Base-by-base conservation (phyloP, 2,888 invertebrate genomes). In the Idaea aversata region DNA sequence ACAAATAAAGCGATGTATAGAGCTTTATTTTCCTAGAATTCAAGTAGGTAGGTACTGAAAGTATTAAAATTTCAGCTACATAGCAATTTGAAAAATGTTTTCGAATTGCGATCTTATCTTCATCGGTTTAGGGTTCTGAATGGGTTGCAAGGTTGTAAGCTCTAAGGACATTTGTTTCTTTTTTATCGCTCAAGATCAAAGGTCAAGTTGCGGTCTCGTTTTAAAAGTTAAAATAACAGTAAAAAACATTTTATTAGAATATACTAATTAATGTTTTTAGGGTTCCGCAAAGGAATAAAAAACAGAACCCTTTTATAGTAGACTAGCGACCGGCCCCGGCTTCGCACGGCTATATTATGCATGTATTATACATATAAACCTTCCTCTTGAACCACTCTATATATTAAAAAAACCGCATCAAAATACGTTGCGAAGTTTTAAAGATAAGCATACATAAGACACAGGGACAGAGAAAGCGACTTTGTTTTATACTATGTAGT, bases 241-340 rank as follows among this genome's bases (percentile, higher is more conserved):
- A 59, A 25, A 66, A 66, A 63, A 63, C n/a, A 60, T 62, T 66
- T 66, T 66, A 67, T 38, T 64, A 60, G 61, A 34, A 38, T 25
- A 59, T 58, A 63, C 61, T 62, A 60, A 67, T 63, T 66, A 61
- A 15, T 63, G 62, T 62, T 60, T 67, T 66, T 63, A 66, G 36
- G 61, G 35, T 36, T 15, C 38, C 47, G 47, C 13, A 10, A 10
- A 13, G 47, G 47, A 47, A 36, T 13, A 47, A 47, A 13, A 47
- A 47, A 47, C 47, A 13, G 13, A 13, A 47, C 6, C 2, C 25
- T 25, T 25, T 25, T 25, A 25, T 25, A 25, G 25, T 25, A 25
- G 25, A n/a, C n/a, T n/a, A n/a, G n/a, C n/a, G n/a, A n/a, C n/a
- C n/a, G n/a, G n/a, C n/a, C n/a, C n/a, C n/a, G n/a, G n/a, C n/a